Evolutionary conservation across 2,888 invertebrate species (phyloP), one percentile per base, ranked within the genome.

Genomic region (Catocala fraxini): DNA sequence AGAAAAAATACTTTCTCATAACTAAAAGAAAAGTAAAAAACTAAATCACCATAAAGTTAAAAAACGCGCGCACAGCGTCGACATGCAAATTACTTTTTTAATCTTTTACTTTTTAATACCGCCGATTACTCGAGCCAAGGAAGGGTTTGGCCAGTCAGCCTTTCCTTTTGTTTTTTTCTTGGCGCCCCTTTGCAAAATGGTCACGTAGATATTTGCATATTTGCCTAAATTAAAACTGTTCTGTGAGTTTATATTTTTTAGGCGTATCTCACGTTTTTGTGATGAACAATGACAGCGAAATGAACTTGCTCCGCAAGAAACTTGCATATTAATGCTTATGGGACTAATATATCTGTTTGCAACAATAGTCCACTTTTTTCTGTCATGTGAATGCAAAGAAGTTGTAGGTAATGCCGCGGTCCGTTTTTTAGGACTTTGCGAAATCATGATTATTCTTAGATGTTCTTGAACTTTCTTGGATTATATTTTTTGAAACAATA

Each of bases 151-250:
- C 86, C 89, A 85, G 87, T 83, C 86, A 75, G 79, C 74, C 71
- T 83, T 77, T 80, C 72, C 85, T 87, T 87, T 92, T 90, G 89
- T 92, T 91, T 93, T 91, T 91, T 92, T 88, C 81, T 75, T 65
- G 66, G 71, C 80, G 82, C 88, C 89, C 91, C 88, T 91, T 89
- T 77, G 90, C 88, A 90, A 93, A 91, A 93, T 93, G 93, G 93
- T 93, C 93, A 93, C 93, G 93, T 93, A 87, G 80, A 62, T 73
- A 93, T 93, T 93, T 90, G 88, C 93, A 93, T 93, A 91, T 89
- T 87, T 80, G 91, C 85, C 88, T 91, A 91, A 92, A 91, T 92
- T 91, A 92, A 87, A 86, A 82, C 75, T 73, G 85, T 87, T 65
- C 60, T 75, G 73, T 91, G 92, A 84, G 87, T 81, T 81, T 73